phyloP scores from a whole-genome alignment of 37 sponge, comb jelly and placozoan species.

The Mnemiopsis leidyi region DNA sequence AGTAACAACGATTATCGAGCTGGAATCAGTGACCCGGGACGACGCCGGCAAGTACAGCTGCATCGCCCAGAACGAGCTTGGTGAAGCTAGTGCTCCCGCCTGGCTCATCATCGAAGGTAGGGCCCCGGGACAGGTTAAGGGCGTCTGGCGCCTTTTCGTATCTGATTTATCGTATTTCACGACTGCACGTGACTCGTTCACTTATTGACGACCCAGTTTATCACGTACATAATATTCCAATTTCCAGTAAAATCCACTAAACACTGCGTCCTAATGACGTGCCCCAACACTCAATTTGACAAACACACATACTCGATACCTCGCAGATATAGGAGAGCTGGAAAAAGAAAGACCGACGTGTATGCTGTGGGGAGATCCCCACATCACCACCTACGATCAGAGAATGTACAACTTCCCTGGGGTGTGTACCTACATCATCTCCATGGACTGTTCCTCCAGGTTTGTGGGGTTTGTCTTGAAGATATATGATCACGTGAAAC shows the following conservation, averaged over 20 bases:
- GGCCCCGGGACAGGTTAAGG: no score
- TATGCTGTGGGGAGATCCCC: conserved; percentile 53
- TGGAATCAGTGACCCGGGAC: conserved; percentile 32
- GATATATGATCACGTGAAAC: neutral
- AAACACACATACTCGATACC: no score
- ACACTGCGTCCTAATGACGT: no score
- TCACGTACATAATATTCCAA: no score
- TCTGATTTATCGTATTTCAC: no score
- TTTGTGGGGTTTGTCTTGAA: neutral
- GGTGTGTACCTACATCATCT: conserved; percentile 13
- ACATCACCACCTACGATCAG: conserved; percentile 12
- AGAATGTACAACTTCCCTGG: conserved; percentile 38
- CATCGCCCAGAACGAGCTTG: conserved; percentile 42
- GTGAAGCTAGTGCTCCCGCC: conserved; percentile 15
- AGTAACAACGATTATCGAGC: conserved; percentile 41
- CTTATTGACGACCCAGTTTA: no score
- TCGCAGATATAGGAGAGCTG: neutral
- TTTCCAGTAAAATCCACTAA: no score
- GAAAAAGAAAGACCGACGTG: neutral
- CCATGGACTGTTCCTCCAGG: conserved; percentile 30
- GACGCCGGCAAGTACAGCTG: conserved; percentile 50
- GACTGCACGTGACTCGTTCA: no score
- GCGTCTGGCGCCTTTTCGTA: no score
- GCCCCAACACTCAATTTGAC: no score
- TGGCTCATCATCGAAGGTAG: conserved; percentile 59